A percentile compares a stretch with the other conserved stretches of the same genome.
Conservation (phyloP, 2,113 vertebrate species). For the Aythya baeri region DNA sequence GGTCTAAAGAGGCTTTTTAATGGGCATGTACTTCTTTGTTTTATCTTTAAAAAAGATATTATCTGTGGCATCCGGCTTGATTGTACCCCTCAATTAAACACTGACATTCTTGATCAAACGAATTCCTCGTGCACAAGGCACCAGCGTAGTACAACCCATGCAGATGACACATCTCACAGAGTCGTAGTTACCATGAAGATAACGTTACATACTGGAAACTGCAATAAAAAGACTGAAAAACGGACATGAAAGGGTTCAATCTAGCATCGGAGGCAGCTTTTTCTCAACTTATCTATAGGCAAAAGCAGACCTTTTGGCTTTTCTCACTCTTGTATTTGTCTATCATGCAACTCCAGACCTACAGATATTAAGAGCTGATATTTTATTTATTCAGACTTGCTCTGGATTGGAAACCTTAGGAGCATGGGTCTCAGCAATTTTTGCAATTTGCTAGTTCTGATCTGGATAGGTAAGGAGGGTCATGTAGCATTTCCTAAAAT, state of each 20-base stretch:
- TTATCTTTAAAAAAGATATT: background rate
- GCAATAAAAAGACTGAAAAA: background rate
- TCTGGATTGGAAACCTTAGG: background rate
- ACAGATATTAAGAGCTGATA: background rate
- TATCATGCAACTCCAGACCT: background rate
- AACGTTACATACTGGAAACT: background rate
- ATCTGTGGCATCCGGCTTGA: background rate
- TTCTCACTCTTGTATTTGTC: background rate
- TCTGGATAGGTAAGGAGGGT: background rate
- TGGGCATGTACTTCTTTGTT: background rate
- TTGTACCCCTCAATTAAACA: background rate
- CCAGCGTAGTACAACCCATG: background rate
- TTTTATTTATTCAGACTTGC: background rate
- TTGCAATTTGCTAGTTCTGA: background rate
- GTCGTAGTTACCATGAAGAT: accelerated
- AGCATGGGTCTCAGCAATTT: background rate
- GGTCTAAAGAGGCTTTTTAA: background rate
- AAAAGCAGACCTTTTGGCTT: background rate
- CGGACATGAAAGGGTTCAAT: background rate
- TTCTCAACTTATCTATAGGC: background rate
- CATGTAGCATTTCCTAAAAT: background rate
- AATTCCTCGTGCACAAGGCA: background rate
- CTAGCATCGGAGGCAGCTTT: background rate
- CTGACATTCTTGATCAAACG: background rate
- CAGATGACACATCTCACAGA: background rate